Conservation (phyloP, 2,888 invertebrate genomes). For the Tetragonula carbonaria region DNA sequence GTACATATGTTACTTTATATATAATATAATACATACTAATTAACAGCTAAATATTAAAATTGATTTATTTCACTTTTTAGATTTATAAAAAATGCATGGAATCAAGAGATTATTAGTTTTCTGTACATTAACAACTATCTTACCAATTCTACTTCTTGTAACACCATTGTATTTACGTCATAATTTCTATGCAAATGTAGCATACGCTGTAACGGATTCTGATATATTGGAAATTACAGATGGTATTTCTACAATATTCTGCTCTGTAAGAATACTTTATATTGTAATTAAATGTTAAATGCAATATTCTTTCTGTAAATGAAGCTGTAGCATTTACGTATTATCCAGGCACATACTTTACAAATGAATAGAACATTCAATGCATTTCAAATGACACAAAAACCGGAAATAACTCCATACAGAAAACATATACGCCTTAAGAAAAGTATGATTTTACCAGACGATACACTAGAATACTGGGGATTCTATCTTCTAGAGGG, state of each 20-base stretch:
- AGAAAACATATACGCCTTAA: slow-evolving; percentile 91
- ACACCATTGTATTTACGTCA: slow-evolving; percentile 92
- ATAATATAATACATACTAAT: slow-evolving; percentile 1
- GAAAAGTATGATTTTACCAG: slow-evolving; percentile 93
- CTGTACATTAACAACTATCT: slow-evolving; percentile 90
- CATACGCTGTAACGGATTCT: slow-evolving; percentile 92
- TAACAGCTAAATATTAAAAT: background rate
- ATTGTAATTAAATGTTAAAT: background rate
- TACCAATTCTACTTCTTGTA: slow-evolving; percentile 91
- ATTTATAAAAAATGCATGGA: slow-evolving; percentile 89
- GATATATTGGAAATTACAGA: slow-evolving; percentile 93
- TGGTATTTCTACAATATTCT: slow-evolving; percentile 93
- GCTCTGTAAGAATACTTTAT: slow-evolving; percentile 83
- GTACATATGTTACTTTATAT: background rate
- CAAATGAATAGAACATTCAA: slow-evolving; percentile 90
- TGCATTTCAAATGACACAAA: slow-evolving; percentile 90
- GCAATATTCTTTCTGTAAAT: background rate
- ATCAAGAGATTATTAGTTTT: slow-evolving; percentile 91
- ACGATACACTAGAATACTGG: slow-evolving; percentile 95
- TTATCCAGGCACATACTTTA: slow-evolving; percentile 88
- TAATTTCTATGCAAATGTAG: slow-evolving; percentile 90
- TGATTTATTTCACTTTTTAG: slow-evolving; percentile 21
- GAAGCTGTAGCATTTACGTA: too few relatives aligned
- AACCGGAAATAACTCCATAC: slow-evolving; percentile 88
- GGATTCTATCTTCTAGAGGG: slow-evolving; percentile 93